Evolutionary conservation across 1,140 invertebrate genomes (phyloP), one percentile per base, ranked within the genome.

Genomic region (Liolophura sinensis): DNA sequence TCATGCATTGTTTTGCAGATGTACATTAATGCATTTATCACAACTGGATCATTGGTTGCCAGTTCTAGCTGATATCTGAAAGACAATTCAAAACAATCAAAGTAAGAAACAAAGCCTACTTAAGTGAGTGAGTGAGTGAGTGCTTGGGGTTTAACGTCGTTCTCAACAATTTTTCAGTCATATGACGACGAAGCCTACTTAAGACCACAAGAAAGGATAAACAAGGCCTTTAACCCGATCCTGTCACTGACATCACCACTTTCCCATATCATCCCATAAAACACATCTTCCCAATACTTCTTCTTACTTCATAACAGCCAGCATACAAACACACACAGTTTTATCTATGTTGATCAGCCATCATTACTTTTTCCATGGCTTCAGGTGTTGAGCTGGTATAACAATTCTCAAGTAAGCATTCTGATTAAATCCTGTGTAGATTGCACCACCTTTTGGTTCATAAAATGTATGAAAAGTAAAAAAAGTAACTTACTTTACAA

Each of bases 1-100:
- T 98, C 94, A 80, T 97, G 95, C 68, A 97, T 88, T 70, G 92
- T 91, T 77, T 91, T 91, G 68, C 92, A 93, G 5, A 97, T 87
- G 78, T 91, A 93, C 89, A 95, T 92, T 16, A 96, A 83, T 48
- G 92, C 90, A 80, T 93, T 93, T 25, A 93, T 93, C 47, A 95
- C 89, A 25, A 96, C 91, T 54, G 92, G 91, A 86, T 97, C 93
- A 48, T 88, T 90, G 62, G 90, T 91, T 58, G 86, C 27, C 9
- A 40, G 82, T 58, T 87, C 88, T 64, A 79, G 81, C 68, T 90
- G 88, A 63, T 87, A 85, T 52, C 85, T 83, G 70, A 22, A 74
- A 76, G 9, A 47, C 20, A 59, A 47, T 22, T 22, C 25, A 64
- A 48, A 61, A 57, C 16, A 52, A 54, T 14, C 49, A 15, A 15